Conservation (phyloP, 2,113 vertebrate genomes). For the Onychorhynchus coronatus region DNA sequence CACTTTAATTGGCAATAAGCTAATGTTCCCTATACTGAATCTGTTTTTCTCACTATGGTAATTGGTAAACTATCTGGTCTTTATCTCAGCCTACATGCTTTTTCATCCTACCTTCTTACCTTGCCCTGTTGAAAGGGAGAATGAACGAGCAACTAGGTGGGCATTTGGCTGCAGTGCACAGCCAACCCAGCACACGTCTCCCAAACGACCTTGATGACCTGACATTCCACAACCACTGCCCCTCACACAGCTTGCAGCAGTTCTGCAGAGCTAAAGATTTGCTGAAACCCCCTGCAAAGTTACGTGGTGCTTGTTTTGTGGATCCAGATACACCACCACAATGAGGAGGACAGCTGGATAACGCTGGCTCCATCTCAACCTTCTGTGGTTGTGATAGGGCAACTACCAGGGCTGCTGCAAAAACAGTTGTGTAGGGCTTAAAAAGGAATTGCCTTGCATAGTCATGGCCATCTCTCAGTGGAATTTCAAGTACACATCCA, state of each 20-base stretch:
- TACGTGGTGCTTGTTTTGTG: not conserved
- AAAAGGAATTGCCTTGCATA: not conserved
- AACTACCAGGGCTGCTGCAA: not conserved
- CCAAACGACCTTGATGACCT: not conserved
- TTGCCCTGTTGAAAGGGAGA: not conserved
- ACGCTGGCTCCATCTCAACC: rapidly evolving
- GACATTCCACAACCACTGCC: not conserved
- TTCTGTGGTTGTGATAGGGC: not conserved
- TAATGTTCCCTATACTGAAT: not conserved
- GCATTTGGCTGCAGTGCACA: not conserved
- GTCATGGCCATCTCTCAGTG: not conserved
- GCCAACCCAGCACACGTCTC: not conserved
- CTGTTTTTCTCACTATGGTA: not conserved
- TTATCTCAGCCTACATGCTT: not conserved
- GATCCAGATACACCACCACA: not conserved
- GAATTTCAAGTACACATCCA: not conserved
- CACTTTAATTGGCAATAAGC: not conserved
- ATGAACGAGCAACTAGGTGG: not conserved
- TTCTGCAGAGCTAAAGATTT: not conserved
- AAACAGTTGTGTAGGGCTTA: not conserved
- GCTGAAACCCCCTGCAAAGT: not conserved
- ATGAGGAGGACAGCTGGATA: not conserved
- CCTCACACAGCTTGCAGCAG: not conserved
- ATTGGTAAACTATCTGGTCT: not conserved
- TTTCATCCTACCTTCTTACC: not conserved